Conservation (phyloP, 2,888 invertebrate genomes). For the Ectemnius lituratus region DNA sequence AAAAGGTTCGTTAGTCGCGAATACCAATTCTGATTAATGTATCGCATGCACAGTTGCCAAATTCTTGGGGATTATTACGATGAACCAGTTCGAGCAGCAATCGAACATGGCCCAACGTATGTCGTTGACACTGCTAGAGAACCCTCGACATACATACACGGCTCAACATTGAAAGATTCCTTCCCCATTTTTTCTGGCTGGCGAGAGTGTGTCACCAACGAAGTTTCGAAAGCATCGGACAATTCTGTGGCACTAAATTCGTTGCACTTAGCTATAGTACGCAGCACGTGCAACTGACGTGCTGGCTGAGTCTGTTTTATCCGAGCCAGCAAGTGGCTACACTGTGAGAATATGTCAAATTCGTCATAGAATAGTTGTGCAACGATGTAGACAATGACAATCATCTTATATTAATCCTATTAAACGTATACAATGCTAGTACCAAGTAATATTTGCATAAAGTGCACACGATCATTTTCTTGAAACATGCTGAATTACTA, state of each 20-base stretch:
- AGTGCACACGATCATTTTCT: neutral
- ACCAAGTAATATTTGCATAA: too few relatives aligned
- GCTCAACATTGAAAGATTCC: constrained; percentile 4
- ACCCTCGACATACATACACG: neutral
- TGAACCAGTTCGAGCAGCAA: constrained; percentile 24
- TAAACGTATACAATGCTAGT: neutral
- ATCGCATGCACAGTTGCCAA: constrained; percentile 27
- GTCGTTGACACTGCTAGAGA: constrained; percentile 43
- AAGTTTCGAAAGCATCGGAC: neutral
- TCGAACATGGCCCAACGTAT: constrained; percentile 20
- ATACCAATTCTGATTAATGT: constrained; percentile 41
- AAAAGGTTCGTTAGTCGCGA: constrained; percentile 24
- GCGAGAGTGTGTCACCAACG: neutral
- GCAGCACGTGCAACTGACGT: neutral
- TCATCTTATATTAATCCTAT: neutral
- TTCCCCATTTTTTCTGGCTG: neutral
- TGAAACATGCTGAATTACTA: neutral
- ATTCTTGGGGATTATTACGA: constrained; percentile 11
- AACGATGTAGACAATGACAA: neutral
- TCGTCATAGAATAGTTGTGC: too few relatives aligned
- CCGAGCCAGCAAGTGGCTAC: constrained; percentile 1
- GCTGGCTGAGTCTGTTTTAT: neutral
- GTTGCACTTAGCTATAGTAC: constrained; percentile 2
- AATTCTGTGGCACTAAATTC: neutral
- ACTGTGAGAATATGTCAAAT: neutral